Base-by-base conservation (phyloP, 2,113 vertebrate genomes). In the Perccottus glenii region DNA sequence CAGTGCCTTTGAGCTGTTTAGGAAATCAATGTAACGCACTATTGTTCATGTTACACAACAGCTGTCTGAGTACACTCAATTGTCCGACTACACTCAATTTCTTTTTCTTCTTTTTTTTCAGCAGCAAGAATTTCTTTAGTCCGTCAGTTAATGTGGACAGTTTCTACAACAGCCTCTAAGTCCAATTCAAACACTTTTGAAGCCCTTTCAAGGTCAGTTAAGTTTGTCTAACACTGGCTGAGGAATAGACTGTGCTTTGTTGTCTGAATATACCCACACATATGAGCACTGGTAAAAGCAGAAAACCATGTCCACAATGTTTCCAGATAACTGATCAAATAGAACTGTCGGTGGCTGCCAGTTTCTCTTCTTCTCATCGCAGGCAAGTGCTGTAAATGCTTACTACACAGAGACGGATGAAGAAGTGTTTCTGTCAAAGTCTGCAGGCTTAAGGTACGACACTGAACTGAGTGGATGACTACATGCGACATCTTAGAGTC, bases 251-350 rank as follows among this genome's bases (percentile, higher is more conserved):
- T 33, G 42, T 35, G 71, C 73, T 56, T 68, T 65, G 78, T 80
- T 78, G 65, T 44, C 32, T 60, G 9, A 14, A 55, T 70, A 70
- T 80, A 73, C 76, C 33, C 60, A 40, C 15, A 5, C 53, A 72
- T 70, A 67, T 77, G 64, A 64, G 45, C 35, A 60, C 73, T 73
- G 36, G 56, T 64, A 72, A 60, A 35, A 73, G 45, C 50, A 50
- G 15, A 40, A 52, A 14, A 11, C 38, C 60, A 79, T 62, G 46
- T 27, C 48, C 49, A 49, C 78, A 77, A 72, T 36, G 50, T 40
- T 66, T 74, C 32, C n/a, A 56, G 70, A 74, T 69, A 53, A 79
- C 77, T 85, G 42, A 67, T 81, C 60, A 74, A 71, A 60, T 12
- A 1, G 5, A 5, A 16, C 45, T 11, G 15, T 66, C 50, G 61